Evolutionary conservation across 2,113 vertebrate species (phyloP).

Genomic region (Malurus cyaneus): DNA sequence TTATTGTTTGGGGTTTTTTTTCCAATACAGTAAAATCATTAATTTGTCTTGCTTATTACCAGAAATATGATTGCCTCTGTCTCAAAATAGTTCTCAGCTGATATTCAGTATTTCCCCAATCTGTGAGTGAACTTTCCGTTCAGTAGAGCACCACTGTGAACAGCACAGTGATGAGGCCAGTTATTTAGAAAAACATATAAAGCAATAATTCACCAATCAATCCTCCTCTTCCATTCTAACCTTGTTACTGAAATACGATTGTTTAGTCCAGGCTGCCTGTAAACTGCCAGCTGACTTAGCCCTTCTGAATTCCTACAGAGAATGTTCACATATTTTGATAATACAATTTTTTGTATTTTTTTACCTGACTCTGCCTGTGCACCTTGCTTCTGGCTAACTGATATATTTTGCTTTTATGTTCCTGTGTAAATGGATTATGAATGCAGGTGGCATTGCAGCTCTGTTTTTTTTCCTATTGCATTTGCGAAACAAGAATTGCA

Average conservation of each 20-base stretch:
- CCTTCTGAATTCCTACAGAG: not conserved
- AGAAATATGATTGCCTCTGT: not conserved
- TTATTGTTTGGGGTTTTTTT: not conserved
- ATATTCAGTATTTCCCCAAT: not conserved
- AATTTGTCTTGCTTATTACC: not conserved
- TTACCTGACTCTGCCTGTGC: not conserved
- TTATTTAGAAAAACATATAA: not conserved
- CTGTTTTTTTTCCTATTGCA: not conserved
- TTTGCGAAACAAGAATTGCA: not conserved
- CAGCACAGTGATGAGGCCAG: not conserved
- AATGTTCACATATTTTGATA: not conserved
- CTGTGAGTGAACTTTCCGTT: not conserved
- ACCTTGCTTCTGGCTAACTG: not conserved
- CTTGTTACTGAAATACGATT: not conserved
- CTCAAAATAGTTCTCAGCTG: not conserved
- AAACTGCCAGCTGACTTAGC: not conserved
- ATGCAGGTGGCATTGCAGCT: not conserved
- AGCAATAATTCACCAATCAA: not conserved
- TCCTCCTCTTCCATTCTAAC: not conserved
- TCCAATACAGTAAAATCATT: not conserved
- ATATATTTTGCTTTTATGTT: not conserved
- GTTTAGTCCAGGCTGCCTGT: not conserved
- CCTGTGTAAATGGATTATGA: not conserved
- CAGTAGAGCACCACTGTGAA: accelerated
- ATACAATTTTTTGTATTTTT: not conserved